Percentiles rank a stretch among this genome's conserved stretches.
These are phyloP conservation scores for Indicator maculatus DNA, from an alignment of 2,113 vertebrate species.

Conservation along the genomic window DNA sequence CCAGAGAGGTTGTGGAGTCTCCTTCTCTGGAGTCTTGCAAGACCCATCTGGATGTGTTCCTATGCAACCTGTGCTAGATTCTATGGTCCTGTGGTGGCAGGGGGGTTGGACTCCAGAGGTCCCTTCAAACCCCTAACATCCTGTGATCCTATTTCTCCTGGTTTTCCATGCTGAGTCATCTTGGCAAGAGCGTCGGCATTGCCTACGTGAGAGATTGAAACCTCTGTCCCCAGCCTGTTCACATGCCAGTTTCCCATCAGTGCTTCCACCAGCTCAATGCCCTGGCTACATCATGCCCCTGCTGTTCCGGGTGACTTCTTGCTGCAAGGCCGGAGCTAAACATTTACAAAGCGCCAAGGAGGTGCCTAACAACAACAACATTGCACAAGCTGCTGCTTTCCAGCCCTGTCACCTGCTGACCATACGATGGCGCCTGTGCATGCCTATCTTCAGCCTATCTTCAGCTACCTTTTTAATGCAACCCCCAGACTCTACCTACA, in stretches of 20 bases:
- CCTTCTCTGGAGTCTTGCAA: no score
- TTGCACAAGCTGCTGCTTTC: accelerated
- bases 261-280: neutral
- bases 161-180: neutral
- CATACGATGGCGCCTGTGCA: neutral
- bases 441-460: accelerated
- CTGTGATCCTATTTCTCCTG: neutral
- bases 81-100: no score
- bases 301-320: neutral
- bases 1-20: no score
- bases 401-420: neutral
- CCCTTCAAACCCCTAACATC: no score
- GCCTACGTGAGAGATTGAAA: neutral
- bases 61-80: no score
- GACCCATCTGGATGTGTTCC: no score
- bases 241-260: neutral
- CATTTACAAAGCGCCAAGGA: neutral
- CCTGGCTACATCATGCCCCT: accelerated
- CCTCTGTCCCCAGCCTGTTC: accelerated
- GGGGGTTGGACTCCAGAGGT: no score
- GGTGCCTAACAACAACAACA: neutral
- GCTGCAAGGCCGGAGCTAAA: neutral
- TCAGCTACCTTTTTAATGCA: accelerated
- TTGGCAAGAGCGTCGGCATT: neutral
- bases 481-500: neutral